These are phyloP conservation scores for Falco columbarius DNA, from an alignment of 2,797 vertebrate species.

Conservation along the genomic window DNA sequence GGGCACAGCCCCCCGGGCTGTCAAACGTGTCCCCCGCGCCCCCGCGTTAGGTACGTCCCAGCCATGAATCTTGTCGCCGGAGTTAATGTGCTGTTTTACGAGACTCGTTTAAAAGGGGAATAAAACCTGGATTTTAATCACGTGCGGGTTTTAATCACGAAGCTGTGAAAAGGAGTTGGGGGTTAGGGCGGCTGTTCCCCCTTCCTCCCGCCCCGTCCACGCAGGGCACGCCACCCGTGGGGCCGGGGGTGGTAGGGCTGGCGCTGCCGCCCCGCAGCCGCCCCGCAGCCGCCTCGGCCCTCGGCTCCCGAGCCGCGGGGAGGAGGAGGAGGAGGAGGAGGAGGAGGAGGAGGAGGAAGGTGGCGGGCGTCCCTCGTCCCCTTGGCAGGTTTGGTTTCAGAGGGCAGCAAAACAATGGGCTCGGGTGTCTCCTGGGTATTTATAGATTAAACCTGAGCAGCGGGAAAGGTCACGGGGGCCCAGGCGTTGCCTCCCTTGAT, in stretches of 20 bases:
- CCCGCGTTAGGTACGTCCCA: neutral
- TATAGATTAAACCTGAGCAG: slow-evolving; percentile 52
- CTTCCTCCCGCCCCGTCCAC: neutral
- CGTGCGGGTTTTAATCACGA: neutral
- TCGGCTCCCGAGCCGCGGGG: neutral
- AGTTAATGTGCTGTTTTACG: neutral
- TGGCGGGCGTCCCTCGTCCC: neutral
- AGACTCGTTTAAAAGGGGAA: neutral
- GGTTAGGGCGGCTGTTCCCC: neutral
- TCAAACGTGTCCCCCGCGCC: neutral
- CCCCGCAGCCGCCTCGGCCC: neutral
- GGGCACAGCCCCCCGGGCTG: neutral
- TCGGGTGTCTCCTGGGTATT: slow-evolving; percentile 39
- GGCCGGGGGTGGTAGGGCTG: too few species aligned
- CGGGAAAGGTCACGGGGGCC: neutral
- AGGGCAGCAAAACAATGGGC: slow-evolving; percentile 51
- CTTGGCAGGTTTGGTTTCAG: slow-evolving; percentile 41
- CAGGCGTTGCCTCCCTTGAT: neutral
- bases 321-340: neutral
- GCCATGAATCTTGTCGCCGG: neutral
- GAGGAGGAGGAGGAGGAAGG: neutral
- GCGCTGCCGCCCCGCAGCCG: neutral
- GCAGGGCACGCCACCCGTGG: neutral
- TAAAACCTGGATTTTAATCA: neutral
- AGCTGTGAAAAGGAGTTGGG: neutral